Evolutionary conservation across 2,797 vertebrate species (phyloP).

Genomic region (Silurus aristotelis): DNA sequence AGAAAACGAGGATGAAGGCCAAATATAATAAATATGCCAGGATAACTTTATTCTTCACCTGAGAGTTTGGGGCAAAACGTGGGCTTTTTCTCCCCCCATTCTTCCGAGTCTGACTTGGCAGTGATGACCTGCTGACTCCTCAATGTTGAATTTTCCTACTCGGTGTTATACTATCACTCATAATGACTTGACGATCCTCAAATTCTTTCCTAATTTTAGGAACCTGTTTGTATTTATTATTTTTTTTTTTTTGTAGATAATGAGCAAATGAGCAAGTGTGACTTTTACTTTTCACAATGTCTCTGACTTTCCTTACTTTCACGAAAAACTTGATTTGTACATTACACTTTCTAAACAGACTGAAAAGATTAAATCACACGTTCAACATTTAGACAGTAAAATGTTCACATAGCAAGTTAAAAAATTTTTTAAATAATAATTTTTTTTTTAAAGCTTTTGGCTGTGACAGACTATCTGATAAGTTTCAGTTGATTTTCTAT

Average conservation of each 20-base stretch:
- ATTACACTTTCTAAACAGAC: not conserved
- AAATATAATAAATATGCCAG: conserved; percentile 44
- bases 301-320: not conserved
- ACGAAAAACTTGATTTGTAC: not conserved
- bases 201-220: not conserved
- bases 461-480: not conserved
- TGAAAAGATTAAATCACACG: not conserved
- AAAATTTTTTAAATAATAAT: no score
- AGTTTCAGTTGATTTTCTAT: not conserved
- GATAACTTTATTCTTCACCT: conserved; percentile 33
- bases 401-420: not conserved
- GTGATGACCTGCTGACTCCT: not conserved
- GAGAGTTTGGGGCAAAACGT: conserved; percentile 19
- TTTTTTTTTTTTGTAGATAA: not conserved
- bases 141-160: not conserved
- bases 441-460: not conserved
- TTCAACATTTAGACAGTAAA: not conserved
- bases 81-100: not conserved
- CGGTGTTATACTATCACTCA: not conserved
- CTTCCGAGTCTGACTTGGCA: not conserved
- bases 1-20: conserved; percentile 35
- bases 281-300: not conserved
- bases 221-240: not conserved
- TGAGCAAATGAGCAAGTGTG: not conserved
- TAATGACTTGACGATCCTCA: not conserved